Percentiles rank a stretch among this genome's conserved stretches.
Conservation (phyloP, 2,797 vertebrate genomes). For the Hoplostethus atlanticus region DNA sequence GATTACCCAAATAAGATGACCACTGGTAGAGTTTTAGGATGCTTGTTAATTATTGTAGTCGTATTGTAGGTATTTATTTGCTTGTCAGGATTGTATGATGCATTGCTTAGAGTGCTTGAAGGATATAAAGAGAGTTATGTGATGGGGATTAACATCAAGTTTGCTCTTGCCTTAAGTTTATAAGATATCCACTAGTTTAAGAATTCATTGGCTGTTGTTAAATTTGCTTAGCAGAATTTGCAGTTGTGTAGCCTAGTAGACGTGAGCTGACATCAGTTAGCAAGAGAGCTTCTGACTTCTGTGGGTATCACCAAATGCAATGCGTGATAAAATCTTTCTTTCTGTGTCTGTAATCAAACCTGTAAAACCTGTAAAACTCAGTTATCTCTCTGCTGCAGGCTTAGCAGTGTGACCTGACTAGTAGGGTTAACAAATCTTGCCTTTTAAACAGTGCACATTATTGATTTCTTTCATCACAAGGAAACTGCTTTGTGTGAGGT, state of each 20-base stretch:
- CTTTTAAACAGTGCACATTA: not conserved
- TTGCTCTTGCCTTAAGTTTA: not conserved
- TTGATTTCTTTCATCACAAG: conserved; percentile 10
- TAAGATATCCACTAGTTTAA: not conserved
- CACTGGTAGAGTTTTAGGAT: not conserved
- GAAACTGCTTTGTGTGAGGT: not conserved
- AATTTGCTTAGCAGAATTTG: not conserved
- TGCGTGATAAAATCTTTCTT: conserved; percentile 15
- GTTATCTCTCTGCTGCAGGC: not conserved
- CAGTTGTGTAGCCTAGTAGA: not conserved
- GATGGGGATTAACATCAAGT: too few relatives aligned
- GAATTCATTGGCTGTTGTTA: not conserved
- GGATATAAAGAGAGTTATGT: not conserved
- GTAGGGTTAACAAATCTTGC: not conserved
- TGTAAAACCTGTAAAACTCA: conserved; percentile 36
- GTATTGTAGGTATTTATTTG: not conserved
- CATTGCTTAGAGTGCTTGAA: not conserved
- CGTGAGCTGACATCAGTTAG: not conserved
- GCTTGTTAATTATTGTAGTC: not conserved
- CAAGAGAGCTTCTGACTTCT: conserved; percentile 32
- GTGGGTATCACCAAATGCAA: conserved; percentile 2
- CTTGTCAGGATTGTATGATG: not conserved
- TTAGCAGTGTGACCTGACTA: not conserved
- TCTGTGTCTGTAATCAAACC: conserved; percentile 46
- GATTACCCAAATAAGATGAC: not conserved